phyloP scores from a whole-genome alignment of 2,888 invertebrate genomes.

The Bunonema sp. region DNA sequence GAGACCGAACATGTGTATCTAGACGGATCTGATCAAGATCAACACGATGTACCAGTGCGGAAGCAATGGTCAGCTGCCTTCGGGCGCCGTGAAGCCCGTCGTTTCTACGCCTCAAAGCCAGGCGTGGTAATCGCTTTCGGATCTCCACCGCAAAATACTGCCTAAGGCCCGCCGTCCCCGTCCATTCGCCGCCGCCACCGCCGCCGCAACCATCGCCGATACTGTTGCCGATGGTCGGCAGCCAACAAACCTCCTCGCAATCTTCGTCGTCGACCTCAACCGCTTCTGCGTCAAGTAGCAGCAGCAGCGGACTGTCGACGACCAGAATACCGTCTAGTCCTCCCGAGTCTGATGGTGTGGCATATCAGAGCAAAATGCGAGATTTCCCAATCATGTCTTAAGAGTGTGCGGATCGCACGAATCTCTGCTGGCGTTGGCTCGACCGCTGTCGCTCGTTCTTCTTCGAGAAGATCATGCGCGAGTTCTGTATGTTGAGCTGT shows the following conservation, averaged over 20 bases:
- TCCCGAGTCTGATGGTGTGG: neutral
- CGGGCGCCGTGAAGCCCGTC: neutral
- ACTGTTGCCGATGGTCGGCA: neutral
- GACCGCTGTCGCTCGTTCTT: constrained; percentile 37
- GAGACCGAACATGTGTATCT: neutral
- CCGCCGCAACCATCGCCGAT: neutral
- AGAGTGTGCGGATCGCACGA: constrained; percentile 32
- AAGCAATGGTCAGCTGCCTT: constrained; percentile 7
- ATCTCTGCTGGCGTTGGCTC: constrained; percentile 41
- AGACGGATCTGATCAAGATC: constrained; percentile 39
- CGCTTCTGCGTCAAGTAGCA: no score
- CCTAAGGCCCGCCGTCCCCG: no score
- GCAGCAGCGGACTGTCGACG: constrained; percentile 1
- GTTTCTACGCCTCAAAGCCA: neutral
- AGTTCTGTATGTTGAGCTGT: constrained; percentile 10
- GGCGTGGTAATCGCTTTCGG: neutral
- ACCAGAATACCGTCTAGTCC: neutral
- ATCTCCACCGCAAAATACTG: no score
- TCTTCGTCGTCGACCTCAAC: no score
- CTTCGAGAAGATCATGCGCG: constrained; percentile 39
- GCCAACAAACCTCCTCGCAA: no score
- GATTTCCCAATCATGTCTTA: neutral
- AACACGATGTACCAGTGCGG: constrained; percentile 39
- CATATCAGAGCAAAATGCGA: neutral
- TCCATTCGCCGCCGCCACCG: neutral